phyloP scores from a whole-genome alignment of 2,888 invertebrate species.

The Chelonus formosanus region DNA sequence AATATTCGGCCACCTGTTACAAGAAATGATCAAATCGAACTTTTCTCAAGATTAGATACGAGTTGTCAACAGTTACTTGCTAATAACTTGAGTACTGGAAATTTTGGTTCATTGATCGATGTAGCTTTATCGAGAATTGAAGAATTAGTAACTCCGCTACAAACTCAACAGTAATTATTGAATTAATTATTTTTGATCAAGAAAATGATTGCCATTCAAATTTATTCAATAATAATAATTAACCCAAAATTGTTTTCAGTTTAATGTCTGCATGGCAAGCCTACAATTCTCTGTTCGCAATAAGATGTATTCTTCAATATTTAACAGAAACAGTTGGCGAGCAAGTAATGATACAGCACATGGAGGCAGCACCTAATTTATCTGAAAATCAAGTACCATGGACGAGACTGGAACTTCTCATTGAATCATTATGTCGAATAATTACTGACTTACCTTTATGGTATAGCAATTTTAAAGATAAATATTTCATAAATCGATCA shows the following conservation, averaged over 20 bases:
- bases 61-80: constrained; percentile 79
- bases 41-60: constrained; percentile 83
- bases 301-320: constrained; percentile 86
- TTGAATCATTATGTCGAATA: constrained; percentile 80
- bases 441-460: constrained; percentile 84
- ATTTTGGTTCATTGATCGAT: constrained; percentile 86
- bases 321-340: constrained; percentile 91
- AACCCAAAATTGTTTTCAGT: constrained; percentile 60
- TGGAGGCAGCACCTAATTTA: constrained; percentile 70
- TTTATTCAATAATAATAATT: no score
- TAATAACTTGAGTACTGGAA: constrained; percentile 89
- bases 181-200: constrained; percentile 27
- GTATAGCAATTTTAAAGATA: constrained; percentile 63
- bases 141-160: constrained; percentile 85
- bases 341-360: constrained; percentile 84
- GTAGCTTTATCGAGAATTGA: constrained; percentile 84
- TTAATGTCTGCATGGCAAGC: constrained; percentile 91
- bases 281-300: constrained; percentile 90
- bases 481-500: no score
- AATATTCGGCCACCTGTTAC: constrained; percentile 84
- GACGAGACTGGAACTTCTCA: constrained; percentile 73
- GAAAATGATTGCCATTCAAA: no score
- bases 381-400: constrained; percentile 46
- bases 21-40: constrained; percentile 69
- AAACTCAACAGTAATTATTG: constrained; percentile 83